Conservation (phyloP, 2,113 vertebrate species). For the Prinia subflava region DNA sequence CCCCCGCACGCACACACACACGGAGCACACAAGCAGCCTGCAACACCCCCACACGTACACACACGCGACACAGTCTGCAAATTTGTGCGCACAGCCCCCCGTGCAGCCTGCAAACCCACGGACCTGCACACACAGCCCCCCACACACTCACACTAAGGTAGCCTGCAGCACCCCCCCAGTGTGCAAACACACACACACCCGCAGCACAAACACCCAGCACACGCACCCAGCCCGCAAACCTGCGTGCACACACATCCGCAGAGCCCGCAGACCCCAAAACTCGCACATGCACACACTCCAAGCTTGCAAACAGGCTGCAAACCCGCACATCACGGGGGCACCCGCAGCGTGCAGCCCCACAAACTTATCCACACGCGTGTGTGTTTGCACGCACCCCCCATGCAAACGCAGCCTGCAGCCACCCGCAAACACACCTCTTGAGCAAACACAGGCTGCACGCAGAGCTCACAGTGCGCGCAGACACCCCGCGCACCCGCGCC, state of each 20-base stretch:
- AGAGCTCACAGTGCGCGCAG: background rate
- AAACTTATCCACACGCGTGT: background rate
- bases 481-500: background rate
- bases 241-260: background rate
- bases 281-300: background rate
- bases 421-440: background rate
- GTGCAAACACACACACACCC: background rate
- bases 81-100: background rate
- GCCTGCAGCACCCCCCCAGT: background rate
- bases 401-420: background rate
- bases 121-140: background rate
- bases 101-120: background rate
- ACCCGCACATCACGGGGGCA: background rate
- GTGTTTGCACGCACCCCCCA: accelerated
- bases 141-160: background rate
- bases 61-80: background rate
- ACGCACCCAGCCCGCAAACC: background rate
- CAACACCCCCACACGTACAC: conserved; percentile 25
- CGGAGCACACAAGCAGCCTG: background rate
- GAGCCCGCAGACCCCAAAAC: background rate
- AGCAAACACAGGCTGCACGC: background rate
- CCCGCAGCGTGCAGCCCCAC: background rate
- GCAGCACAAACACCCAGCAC: background rate
- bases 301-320: background rate
- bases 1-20: background rate